Percentiles rank a stretch among this genome's conserved stretches.
These are phyloP conservation scores for Tribolium freemani DNA, from an alignment of 2,888 invertebrate species.

Conservation along the genomic window DNA sequence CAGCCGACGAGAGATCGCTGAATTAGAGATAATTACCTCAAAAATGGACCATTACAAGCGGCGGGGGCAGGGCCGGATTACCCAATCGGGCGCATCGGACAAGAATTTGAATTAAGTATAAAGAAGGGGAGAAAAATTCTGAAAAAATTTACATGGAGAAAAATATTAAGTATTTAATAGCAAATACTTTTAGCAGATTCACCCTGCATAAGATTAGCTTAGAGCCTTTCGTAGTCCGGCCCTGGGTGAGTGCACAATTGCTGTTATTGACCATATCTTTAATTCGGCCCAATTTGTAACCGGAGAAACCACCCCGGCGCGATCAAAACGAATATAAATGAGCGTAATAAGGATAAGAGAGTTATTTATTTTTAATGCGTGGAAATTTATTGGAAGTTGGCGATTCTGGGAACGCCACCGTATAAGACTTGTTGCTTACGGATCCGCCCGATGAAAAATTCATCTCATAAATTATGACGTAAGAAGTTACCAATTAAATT, in stretches of 20 bases:
- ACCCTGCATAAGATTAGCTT: no score
- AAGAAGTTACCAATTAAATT: slow-evolving; percentile 22
- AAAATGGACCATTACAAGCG: background rate
- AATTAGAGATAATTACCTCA: background rate
- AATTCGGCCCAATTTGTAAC: slow-evolving; percentile 7
- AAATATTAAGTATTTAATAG: no score
- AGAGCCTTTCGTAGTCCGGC: no score
- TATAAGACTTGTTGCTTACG: slow-evolving; percentile 16
- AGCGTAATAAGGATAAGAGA: background rate
- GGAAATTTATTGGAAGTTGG: background rate
- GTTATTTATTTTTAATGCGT: background rate
- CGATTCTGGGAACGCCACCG: background rate
- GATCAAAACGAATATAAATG: slow-evolving; percentile 5
- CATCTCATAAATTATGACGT: slow-evolving; percentile 19
- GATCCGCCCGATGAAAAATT: slow-evolving; percentile 26
- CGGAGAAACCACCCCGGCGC: background rate
- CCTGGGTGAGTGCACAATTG: no score
- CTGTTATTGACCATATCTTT: slow-evolving; percentile 11
- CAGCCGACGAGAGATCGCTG: background rate
- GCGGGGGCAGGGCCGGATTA: background rate
- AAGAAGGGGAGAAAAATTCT: no score
- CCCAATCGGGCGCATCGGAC: no score
- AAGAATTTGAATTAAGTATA: no score
- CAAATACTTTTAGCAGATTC: no score
- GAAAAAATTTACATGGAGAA: no score